phyloP scores from a whole-genome alignment of 2,888 invertebrate genomes.

The Gandaritis pyraliata region DNA sequence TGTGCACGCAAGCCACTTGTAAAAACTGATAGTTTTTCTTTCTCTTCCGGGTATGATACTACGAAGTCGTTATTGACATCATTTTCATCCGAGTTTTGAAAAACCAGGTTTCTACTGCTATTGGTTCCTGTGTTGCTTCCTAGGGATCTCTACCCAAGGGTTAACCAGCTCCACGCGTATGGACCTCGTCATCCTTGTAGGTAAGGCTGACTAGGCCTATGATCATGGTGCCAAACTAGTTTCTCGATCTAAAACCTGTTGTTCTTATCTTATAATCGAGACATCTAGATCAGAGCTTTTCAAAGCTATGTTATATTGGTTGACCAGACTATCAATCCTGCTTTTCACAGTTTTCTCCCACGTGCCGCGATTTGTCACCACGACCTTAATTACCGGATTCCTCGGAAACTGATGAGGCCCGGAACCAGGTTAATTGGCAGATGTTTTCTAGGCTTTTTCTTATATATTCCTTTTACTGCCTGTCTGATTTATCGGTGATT shows the following conservation, averaged over 20 bases:
- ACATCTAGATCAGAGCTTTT: neutral
- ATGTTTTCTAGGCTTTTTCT: constrained; percentile 45
- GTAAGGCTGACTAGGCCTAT: too few relatives aligned
- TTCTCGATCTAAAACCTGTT: too few relatives aligned
- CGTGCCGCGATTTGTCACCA: constrained; percentile 42
- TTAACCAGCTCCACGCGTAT: too few relatives aligned
- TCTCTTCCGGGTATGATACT: neutral
- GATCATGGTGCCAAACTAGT: too few relatives aligned
- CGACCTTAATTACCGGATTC: constrained; percentile 50
- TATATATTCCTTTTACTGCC: constrained; percentile 30
- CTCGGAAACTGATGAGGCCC: constrained; percentile 44
- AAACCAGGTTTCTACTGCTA: too few relatives aligned
- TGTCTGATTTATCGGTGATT: constrained; percentile 42
- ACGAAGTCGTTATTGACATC: too few relatives aligned
- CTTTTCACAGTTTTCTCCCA: constrained; percentile 30
- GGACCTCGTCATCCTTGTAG: too few relatives aligned
- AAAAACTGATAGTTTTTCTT: constrained; percentile 22
- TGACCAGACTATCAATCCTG: constrained; percentile 4
- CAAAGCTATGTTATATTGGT: neutral
- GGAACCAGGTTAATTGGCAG: constrained; percentile 54
- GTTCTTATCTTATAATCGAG: too few relatives aligned
- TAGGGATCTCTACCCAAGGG: too few relatives aligned
- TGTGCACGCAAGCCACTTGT: constrained; percentile 1
- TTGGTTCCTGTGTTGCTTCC: too few relatives aligned
- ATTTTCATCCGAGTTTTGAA: neutral